A percentile compares a stretch with the other conserved stretches of the same genome.
Evolutionary conservation across 2,113 vertebrate genomes (phyloP).

Genomic region (Psittacus erithacus): DNA sequence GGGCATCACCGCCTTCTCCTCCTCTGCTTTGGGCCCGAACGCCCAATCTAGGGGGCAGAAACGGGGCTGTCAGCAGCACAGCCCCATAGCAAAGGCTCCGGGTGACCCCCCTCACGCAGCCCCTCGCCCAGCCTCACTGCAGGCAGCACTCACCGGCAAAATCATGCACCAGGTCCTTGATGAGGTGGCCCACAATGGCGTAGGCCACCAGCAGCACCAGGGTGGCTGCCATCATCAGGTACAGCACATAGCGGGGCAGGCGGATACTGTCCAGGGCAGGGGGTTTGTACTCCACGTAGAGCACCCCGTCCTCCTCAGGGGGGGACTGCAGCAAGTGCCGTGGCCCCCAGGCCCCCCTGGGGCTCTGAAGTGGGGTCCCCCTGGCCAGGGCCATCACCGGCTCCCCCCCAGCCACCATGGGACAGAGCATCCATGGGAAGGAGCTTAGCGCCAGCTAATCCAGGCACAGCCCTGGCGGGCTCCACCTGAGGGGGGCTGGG

Average conservation of each 20-base stretch:
- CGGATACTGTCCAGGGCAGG: slow-evolving; percentile 84
- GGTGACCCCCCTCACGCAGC: fast-evolving
- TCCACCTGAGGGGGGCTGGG: neutral
- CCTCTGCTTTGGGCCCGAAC: slow-evolving; percentile 84
- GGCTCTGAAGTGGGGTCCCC: neutral
- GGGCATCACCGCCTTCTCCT: slow-evolving; percentile 70
- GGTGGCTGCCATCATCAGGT: slow-evolving; percentile 82
- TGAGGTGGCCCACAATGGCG: slow-evolving; percentile 91
- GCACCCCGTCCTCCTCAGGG: slow-evolving; percentile 29
- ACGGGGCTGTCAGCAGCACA: fast-evolving
- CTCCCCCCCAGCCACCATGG: neutral
- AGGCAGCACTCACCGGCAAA: slow-evolving; percentile 77
- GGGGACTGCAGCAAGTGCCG: slow-evolving; percentile 71
- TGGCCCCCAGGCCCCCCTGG: fast-evolving
- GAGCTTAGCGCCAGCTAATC: slow-evolving; percentile 38
- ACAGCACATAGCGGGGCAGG: slow-evolving; percentile 82
- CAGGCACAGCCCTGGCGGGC: neutral
- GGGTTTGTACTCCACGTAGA: slow-evolving; percentile 83
- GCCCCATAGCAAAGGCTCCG: neutral
- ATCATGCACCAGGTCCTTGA: slow-evolving; percentile 91
- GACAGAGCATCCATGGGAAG: neutral
- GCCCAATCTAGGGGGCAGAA: slow-evolving; percentile 79
- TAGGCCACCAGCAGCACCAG: slow-evolving; percentile 85
- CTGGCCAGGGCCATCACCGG: neutral
- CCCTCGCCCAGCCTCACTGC: fast-evolving